Base-by-base conservation (phyloP, 1,140 invertebrate genomes). In the Calliopsis andreniformis region DNA sequence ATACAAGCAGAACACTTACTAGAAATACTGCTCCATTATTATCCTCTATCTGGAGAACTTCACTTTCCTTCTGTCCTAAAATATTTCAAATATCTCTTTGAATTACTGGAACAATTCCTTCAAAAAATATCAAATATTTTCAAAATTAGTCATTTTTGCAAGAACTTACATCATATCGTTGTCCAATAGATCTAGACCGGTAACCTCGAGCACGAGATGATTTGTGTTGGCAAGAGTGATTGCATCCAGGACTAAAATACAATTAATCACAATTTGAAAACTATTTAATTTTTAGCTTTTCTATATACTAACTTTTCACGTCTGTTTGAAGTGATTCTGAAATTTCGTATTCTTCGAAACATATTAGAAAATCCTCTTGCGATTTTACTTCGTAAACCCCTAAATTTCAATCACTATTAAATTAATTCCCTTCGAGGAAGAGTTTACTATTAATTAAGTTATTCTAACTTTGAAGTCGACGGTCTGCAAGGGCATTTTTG, bases 1-100 rank as follows among this genome's bases (percentile, higher is more conserved):
- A 70, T 70, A 61, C 55, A 61, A 49, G 61, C 4, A 12, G 30
- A 35, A 70, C 8, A 58, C 25, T 69, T 70, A n/a, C 20, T 45
- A 70, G 32, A 35, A 62, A 39, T 25, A 58, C 14, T n/a, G 12
- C 20, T 43, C 25, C 25, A 45, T 73, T 42, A 8, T 75, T 67
- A 55, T 10, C 12, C 20, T 45, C 42, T 25, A 75, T 67, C 64
- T 56, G 2, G 2, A 12, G 8, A 67, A 66, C 18, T 64, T 72
- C 25, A 72, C 47, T 42, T 42, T 62, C 45, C 62, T 66, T 25
- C 6, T 43, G 6, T 51, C 39, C 61, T 73, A 0, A 35, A 66
- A 55, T 35, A 23, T 12, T n/a, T n/a, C 66, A 5, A 8, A 28
- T 14, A 51, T 10, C 6, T 16, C 28, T 47, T 63, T 63, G 7